These are phyloP conservation scores for Lophius piscatorius DNA, from an alignment of 2,113 vertebrate species.

Conservation along the genomic window DNA sequence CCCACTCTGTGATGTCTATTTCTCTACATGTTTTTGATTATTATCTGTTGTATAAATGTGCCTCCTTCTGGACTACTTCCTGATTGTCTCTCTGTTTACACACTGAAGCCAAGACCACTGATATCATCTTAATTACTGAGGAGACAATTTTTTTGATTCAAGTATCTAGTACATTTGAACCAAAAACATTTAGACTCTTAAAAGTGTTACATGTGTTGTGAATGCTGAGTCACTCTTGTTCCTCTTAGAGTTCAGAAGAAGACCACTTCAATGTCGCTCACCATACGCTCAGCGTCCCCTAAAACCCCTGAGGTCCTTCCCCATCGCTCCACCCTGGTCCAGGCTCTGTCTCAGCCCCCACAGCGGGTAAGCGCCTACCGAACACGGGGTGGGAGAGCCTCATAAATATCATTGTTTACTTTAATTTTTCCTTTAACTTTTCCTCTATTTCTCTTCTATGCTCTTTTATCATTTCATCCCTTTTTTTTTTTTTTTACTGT, in stretches of 20 bases:
- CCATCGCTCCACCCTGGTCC: slow-evolving; percentile 90
- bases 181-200: not conserved
- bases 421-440: no score
- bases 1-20: not conserved
- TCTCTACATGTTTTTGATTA: slow-evolving; percentile 32
- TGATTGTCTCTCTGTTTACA: slow-evolving; percentile 56
- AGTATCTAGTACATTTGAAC: slow-evolving; percentile 29
- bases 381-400: no score
- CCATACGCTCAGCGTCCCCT: slow-evolving; percentile 90
- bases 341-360: slow-evolving; percentile 85
- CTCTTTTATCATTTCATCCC: no score
- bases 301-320: slow-evolving; percentile 80
- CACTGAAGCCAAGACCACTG: slow-evolving; percentile 40
- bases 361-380: slow-evolving; percentile 64
- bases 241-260: slow-evolving; percentile 90
- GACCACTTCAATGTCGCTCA: slow-evolving; percentile 93
- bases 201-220: not conserved
- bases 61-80: slow-evolving; percentile 40
- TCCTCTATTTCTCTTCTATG: no score
- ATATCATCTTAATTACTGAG: slow-evolving; percentile 56
- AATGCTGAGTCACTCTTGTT: slow-evolving; percentile 19
- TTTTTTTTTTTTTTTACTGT: no score
- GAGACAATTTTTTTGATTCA: slow-evolving; percentile 38
- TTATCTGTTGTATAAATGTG: slow-evolving; percentile 54
- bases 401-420: no score